Conservation (phyloP, 2,888 invertebrate genomes). For the Tetragnatha montana region DNA sequence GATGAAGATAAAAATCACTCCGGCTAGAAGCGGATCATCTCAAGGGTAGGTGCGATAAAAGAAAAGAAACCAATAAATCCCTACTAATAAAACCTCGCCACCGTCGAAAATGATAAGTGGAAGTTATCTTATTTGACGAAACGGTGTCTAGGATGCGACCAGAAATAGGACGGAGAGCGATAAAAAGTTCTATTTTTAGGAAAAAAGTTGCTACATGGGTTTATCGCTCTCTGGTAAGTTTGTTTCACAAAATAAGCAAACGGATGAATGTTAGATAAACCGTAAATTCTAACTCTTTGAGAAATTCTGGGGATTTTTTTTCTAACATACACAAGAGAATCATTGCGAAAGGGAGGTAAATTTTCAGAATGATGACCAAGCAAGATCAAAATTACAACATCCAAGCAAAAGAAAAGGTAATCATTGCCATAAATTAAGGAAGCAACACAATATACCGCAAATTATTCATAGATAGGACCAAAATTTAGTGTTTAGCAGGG, state of each 20-base stretch:
- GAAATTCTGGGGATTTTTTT: constrained; percentile 14
- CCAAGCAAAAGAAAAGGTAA: no score
- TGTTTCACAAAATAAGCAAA: background rate
- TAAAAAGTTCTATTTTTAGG: constrained; percentile 41
- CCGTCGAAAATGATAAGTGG: constrained; percentile 13
- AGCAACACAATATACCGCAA: no score
- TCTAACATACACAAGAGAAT: background rate
- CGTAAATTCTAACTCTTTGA: background rate
- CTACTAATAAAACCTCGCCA: background rate
- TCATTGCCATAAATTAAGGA: no score
- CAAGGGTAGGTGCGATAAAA: background rate
- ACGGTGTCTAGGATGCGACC: constrained; percentile 6
- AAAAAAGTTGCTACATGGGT: constrained; percentile 50
- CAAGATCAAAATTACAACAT: no score
- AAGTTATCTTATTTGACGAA: constrained; percentile 20
- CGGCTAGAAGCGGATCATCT: background rate
- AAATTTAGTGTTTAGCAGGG: no score
- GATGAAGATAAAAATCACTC: no score
- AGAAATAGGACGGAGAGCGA: background rate
- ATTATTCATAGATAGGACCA: no score
- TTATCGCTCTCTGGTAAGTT: background rate
- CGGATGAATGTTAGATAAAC: background rate
- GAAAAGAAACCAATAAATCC: constrained; percentile 4
- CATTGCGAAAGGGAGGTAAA: background rate
- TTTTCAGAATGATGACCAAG: no score